Base-by-base conservation (phyloP, 2,113 vertebrate species). In the Paradoxurus hermaphroditus region DNA sequence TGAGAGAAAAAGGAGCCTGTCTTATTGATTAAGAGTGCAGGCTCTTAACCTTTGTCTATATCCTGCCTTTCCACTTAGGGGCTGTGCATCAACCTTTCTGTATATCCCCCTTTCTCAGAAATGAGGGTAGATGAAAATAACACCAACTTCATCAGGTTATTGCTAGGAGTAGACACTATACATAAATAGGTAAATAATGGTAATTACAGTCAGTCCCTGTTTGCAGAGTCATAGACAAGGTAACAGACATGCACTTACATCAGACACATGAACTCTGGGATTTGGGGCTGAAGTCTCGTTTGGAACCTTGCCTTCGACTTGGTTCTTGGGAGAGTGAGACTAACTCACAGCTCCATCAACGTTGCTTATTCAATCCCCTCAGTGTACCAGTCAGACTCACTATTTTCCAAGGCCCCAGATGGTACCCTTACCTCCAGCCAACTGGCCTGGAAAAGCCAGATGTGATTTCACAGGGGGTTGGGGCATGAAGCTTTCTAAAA, bases 391-490 rank as follows among this genome's bases (percentile, higher is more conserved):
- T 82, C 31, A 85, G 49, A 83, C 31, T 90, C 34, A 67, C 49
- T 65, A 68, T 77, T 92, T 95, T 56, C 46, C 39, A 91, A 19
- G 46, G 59, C 19, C 59, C 84, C 65, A 96, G 56, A 97, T 84
- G 46, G 27, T 44, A 88, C 21, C 59, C 15, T 86, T 77, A 70
- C 27, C 31, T 94, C 56, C 31, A 86, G 41, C 23, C 36, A 81
- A 81, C 0, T 70, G 73, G 39, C 68, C 83, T 95, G 31, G 41
- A 95, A 96, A 90, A 82, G 39, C 41, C 82, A 97, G 65, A 75
- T 96, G 87, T 87, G 86, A 90, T 46, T 97, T 91, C 85, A 78
- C 63, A 97, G 81, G 34, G 25, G 25, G 27, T 29, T 72, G 68
- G 31, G 11, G 5, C 12, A 36, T 34, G 59, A 89, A 49, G 21